Evolutionary conservation across 2,888 invertebrate genomes (phyloP).

Genomic region (Pammene aurita): DNA sequence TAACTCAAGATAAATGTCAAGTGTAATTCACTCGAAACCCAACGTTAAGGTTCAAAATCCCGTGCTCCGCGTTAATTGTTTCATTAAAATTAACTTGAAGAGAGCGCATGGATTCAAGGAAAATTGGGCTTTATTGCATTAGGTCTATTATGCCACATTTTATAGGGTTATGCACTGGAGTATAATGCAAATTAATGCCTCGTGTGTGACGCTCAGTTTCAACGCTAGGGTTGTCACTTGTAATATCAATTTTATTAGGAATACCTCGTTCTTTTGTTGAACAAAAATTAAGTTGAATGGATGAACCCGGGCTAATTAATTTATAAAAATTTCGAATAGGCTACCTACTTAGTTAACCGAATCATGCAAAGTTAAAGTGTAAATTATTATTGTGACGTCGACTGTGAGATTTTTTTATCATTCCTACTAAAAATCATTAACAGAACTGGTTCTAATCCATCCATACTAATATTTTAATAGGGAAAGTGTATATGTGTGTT

Average conservation of each 20-base stretch:
- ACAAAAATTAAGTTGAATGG: too few relatives aligned
- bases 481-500: too few relatives aligned
- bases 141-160: slow-evolving; percentile 44
- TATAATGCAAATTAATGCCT: slow-evolving; percentile 46
- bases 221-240: slow-evolving; percentile 40
- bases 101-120: slow-evolving; percentile 34
- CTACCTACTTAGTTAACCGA: too few relatives aligned
- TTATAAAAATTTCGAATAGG: too few relatives aligned
- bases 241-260: background rate
- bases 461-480: too few relatives aligned
- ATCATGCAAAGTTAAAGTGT: too few relatives aligned
- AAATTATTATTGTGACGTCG: too few relatives aligned
- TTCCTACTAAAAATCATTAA: too few relatives aligned
- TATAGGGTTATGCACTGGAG: slow-evolving; percentile 45
- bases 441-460: too few relatives aligned
- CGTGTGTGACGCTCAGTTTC: slow-evolving; percentile 42
- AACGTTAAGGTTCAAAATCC: slow-evolving; percentile 25
- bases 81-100: slow-evolving; percentile 41
- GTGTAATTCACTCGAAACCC: background rate
- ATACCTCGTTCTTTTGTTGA: too few relatives aligned
- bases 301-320: too few relatives aligned
- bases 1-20: slow-evolving; percentile 36
- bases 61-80: slow-evolving; percentile 38
- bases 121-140: slow-evolving; percentile 42
- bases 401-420: too few relatives aligned